Evolutionary conservation across 2,797 vertebrate genomes (phyloP).

Genomic region (Epinephelus coioides): DNA sequence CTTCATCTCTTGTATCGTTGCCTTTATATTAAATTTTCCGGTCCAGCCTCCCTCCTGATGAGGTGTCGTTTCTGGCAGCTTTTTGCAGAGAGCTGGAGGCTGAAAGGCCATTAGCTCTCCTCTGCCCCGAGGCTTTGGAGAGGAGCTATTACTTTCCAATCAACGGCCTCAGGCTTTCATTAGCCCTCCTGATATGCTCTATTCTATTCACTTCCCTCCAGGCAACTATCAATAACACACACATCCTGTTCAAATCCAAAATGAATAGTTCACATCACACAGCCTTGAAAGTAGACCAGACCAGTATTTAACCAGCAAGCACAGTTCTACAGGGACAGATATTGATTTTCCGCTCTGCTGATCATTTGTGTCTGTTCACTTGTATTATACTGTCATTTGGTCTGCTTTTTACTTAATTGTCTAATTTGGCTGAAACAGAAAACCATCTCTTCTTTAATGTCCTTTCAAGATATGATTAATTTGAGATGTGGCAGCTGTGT

Average conservation of each 20-base stretch:
- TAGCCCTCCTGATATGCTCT: conserved; percentile 40
- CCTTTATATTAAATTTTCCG: conserved; percentile 11
- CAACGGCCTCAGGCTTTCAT: conserved; percentile 62
- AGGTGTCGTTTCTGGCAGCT: conserved; percentile 36
- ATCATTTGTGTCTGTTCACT: neutral
- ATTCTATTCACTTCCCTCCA: conserved; percentile 7
- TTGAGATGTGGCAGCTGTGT: neutral
- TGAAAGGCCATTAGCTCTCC: conserved; percentile 58
- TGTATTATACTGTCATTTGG: neutral
- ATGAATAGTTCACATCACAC: conserved; percentile 12
- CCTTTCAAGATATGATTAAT: neutral
- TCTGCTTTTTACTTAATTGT: conserved; percentile 2
- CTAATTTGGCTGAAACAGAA: neutral
- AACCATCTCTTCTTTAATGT: neutral
- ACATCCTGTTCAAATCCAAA: conserved; percentile 26
- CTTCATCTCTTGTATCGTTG: conserved; percentile 7
- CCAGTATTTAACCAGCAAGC: neutral
- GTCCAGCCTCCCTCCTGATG: conserved; percentile 12
- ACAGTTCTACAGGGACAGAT: conserved; percentile 1
- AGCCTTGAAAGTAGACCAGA: neutral
- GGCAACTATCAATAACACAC: conserved; percentile 29
- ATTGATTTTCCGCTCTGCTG: conserved; percentile 17
- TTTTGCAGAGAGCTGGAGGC: conserved; percentile 42
- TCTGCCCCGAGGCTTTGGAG: conserved; percentile 28
- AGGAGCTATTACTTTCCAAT: conserved; percentile 65